Base-by-base conservation (phyloP, 2,888 invertebrate genomes). In the Cosmorhoe ocellata region DNA sequence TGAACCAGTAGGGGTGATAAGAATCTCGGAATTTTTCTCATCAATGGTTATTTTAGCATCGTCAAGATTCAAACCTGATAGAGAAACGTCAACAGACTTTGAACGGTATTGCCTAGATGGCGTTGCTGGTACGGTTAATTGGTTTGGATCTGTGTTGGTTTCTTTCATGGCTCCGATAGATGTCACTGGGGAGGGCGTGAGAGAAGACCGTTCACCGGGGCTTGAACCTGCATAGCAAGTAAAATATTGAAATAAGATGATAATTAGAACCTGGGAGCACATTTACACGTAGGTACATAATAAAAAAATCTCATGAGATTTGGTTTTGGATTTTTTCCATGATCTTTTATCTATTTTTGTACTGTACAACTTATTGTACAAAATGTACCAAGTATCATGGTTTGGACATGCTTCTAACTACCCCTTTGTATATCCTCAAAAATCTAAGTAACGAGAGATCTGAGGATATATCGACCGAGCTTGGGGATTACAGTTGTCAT, bases 51-150 rank as follows among this genome's bases (percentile, higher is more conserved):
- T 80, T 73, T 79, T 81, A 12, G 88, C 82, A 11, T 87, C 88
- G 5, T 87, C 84, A 3, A 88, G 59, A 28, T 70, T 75, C 3
- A 89, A 59, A 1, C 80, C 80, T 1, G 81, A 69, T 1, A 90
- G 76, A 0, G 91, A 83, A 1, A 91, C 88, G 56, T 92, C 92
- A 1, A 92, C 90, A 0, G 92, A 92, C 73, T 90, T 91, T 0
- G 92, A 92, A 28, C 92, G 75, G 57, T 78, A 81, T 58, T 91
- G 91, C 51, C 90, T 81, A 27, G 81, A 76, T 48, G 83, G 83
- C 11, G 79, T 71, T 47, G 72, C 50, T 9, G 89, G 89, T 9
- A 86, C 72, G 55, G 78, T 75, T 0, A 89, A 70, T 64, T 88
- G 89, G 63, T 86, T 84, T 1, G 76, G 48, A 12, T 87, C 89